Base-by-base conservation (phyloP, 2,113 vertebrate species). In the Myrmecobius fasciatus region DNA sequence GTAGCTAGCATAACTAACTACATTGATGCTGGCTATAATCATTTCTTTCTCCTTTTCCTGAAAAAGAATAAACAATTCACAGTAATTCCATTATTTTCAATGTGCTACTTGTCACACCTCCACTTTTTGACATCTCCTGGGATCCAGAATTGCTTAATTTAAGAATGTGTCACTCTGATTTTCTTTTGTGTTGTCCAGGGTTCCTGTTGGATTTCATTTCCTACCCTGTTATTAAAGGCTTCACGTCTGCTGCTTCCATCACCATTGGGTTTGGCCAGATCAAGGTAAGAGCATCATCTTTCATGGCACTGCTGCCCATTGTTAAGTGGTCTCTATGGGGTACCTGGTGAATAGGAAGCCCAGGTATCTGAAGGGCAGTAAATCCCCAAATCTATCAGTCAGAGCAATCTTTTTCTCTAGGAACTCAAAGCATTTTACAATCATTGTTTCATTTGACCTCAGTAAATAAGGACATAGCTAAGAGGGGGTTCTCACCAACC, bases 191-290 rank as follows among this genome's bases (percentile, higher is more conserved):
- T 31, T 14, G 8, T 90, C 54, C 98, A 99, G 99, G 99, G 28
- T 99, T 99, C 94, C 98, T 99, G 22, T 97, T 99, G 98, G 99
- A 99, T 93, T 99, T 99, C 95, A 98, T 99, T 96, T 99, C 99
- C 60, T 99, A 96, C 94, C 99, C 99, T 0, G 99, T 99, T 75
- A 99, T 99, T 96, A 99, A 99, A 97, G 99, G 99, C 0, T 99
- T 99, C 97, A 99, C 99, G 0, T 99, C 99, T 0, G 99, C 99
- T 52, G 99, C 99, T 8, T 98, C 99, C 0, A 26, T 99, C 97
- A 99, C 99, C 90, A 99, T 99, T 2, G 98, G 99, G 96, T 99
- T 99, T 53, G 99, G 98, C 47, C 99, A 99, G 98, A 94, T 99
- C 95, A 99, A 99, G 99, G 99, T 99, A 98, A 60, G 43, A 14